These are phyloP conservation scores for Periplaneta americana DNA, from an alignment of 1,140 invertebrate genomes.

Conservation along the genomic window DNA sequence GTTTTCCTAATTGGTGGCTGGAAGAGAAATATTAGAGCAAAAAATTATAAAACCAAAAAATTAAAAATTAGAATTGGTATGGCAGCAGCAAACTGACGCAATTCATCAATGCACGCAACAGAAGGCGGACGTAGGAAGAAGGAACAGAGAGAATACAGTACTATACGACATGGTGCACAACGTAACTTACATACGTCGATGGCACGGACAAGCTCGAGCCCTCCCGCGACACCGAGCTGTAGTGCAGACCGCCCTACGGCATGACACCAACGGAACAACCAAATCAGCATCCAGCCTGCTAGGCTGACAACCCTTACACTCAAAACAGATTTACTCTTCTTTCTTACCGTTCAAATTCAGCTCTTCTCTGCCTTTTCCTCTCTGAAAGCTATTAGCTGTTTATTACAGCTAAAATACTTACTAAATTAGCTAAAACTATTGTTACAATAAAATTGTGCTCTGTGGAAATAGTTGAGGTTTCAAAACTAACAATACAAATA, in stretches of 20 bases:
- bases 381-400: no score
- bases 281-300: not conserved
- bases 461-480: no score
- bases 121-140: slow-evolving; percentile 9
- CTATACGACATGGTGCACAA: not conserved
- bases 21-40: slow-evolving; percentile 4
- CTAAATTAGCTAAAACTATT: no score
- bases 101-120: slow-evolving; percentile 8
- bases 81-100: not conserved
- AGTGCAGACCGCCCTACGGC: slow-evolving; percentile 27
- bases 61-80: not conserved
- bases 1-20: slow-evolving; percentile 10
- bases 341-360: no score
- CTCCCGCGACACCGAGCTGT: slow-evolving; percentile 45
- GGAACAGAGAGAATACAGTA: slow-evolving; percentile 6
- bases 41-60: slow-evolving; percentile 7
- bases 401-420: no score
- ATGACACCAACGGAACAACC: not conserved
- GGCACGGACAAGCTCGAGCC: slow-evolving; percentile 72
- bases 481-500: no score
- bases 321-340: not conserved
- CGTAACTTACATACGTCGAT: slow-evolving; percentile 51
- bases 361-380: no score
- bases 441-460: no score
- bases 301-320: not conserved